Evolutionary conservation across 2,797 vertebrate genomes (phyloP), one percentile per base, ranked within the genome.

Genomic region (Aselliscus stoliczkanus): DNA sequence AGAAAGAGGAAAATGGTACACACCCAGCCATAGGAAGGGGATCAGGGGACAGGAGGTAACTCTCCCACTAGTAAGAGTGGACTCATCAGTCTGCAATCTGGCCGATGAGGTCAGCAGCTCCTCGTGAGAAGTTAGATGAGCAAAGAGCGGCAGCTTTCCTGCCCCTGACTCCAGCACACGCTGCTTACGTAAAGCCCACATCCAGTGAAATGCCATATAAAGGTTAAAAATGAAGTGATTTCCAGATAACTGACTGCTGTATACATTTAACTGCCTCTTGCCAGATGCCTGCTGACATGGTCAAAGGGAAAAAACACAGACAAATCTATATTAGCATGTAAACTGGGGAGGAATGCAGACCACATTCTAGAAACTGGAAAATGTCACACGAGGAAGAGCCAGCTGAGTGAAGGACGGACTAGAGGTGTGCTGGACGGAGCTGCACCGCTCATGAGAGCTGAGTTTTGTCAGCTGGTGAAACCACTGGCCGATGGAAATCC

Each of bases 171-270:
- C 64, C 79, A 25, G 42, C n/a, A 69, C n/a, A 42, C 62, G 86
- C 79, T 56, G 4, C 27, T 79, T 56, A 84, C 0, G 1, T 85
- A 72, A 79, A 72, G 18, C 64, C 73, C 87, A 90, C 6, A 1
- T 25, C 81, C 56, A 73, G 17, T 56, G 65, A 94, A 90, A 95
- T 65, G 58, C 58, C 60, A 47, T 25, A 12, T 37, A 65, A 90
- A 94, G 81, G 65, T 29, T 76, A 65, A 81, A 73, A 64, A 37
- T 13, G 67, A 86, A 83, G 39, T 27, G 34, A 42, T 70, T 77
- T 79, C 34, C 64, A 70, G 62, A 54, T 79, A 64, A 85, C 54
- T 37, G 69, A 65, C 18, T 11, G 76, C 29, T 58, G 58, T 9
- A 65, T 88, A 25, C 79, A 73, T 23, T n/a, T 39, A 73, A 83